Evolutionary conservation across 2,888 invertebrate species (phyloP).

Genomic region (Ormyrus pomaceus): DNA sequence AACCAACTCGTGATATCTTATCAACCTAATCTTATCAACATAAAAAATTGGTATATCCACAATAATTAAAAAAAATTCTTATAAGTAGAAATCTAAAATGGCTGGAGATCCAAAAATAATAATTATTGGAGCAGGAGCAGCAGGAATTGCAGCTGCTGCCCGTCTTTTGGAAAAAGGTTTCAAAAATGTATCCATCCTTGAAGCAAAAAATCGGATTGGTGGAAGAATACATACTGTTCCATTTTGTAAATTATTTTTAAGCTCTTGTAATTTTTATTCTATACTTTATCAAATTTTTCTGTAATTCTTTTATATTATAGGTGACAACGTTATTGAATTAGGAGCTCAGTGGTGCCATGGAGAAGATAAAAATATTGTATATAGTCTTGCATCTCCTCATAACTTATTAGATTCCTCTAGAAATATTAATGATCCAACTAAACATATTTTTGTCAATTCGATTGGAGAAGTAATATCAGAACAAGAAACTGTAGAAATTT

Average conservation of each 20-base stretch:
- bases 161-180: slow-evolving; percentile 75
- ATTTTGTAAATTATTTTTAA: slow-evolving; percentile 71
- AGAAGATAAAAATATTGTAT: slow-evolving; percentile 80
- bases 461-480: slow-evolving; percentile 71
- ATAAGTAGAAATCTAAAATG: slow-evolving; percentile 56
- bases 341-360: slow-evolving; percentile 91
- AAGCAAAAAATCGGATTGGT: slow-evolving; percentile 76
- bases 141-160: slow-evolving; percentile 79
- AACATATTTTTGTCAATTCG: slow-evolving; percentile 66
- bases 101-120: slow-evolving; percentile 71
- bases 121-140: slow-evolving; percentile 79
- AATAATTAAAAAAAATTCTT: no score
- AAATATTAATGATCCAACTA: slow-evolving; percentile 59
- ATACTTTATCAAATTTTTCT: background rate
- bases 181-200: slow-evolving; percentile 76
- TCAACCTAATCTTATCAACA: no score
- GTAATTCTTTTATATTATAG: slow-evolving; percentile 58
- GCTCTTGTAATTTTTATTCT: slow-evolving; percentile 72
- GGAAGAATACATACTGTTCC: slow-evolving; percentile 75
- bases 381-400: slow-evolving; percentile 75
- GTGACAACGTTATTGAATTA: slow-evolving; percentile 80
- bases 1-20: no score
- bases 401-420: slow-evolving; percentile 72
- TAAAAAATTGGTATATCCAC: no score
- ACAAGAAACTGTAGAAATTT: slow-evolving; percentile 67